Evolutionary conservation across 2,797 vertebrate genomes (phyloP), one percentile per base, ranked within the genome.

Genomic region (Tapirus indicus): DNA sequence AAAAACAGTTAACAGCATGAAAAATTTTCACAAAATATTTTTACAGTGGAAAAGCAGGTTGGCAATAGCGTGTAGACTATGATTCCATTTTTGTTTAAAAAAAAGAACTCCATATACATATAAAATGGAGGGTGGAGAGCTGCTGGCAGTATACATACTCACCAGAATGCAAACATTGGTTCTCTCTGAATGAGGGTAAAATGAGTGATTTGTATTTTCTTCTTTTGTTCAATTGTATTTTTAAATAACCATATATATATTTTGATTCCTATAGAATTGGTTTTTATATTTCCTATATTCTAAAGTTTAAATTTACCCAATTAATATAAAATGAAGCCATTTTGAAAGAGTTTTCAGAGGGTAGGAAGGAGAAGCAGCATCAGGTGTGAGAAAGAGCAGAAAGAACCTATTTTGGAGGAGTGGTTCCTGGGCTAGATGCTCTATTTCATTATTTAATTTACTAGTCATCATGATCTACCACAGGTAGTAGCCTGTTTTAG

Each of bases 11-110:
- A 64, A 41, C 56, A 13, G 62, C 6, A 23, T 52, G 77, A 47
- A 47, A 9, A 64, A 25, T 93, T 88, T 79, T 79, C 77, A 88
- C 62, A 88, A 80, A 83, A 72, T n/a, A 44, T 23, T 75, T 4
- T 68, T 68, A n/a, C 2, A n/a, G 21, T 88, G 79, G 47, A 44
- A 54, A 88, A 66, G 29, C 32, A 52, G 56, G 10, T 69, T 82
- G 41, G 14, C 21, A 66, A 20, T 60, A 89, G 29, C 38, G 1
- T 92, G 12, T 52, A 60, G 71, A 95, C 8, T 54, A 35, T 60
- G 10, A 79, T 77, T 95, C 29, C 13, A 8, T 91, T 91, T 94
- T 88, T 49, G 49, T 66, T 69, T 44, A 27, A 72, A 92, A 88
- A 71, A 71, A 82, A 83, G 25, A 85, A 58, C 41, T 92, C 25